Conservation (phyloP, 30 jellyfish, hydroid and myxozoan genomes). For the Cassiopea andromeda region DNA sequence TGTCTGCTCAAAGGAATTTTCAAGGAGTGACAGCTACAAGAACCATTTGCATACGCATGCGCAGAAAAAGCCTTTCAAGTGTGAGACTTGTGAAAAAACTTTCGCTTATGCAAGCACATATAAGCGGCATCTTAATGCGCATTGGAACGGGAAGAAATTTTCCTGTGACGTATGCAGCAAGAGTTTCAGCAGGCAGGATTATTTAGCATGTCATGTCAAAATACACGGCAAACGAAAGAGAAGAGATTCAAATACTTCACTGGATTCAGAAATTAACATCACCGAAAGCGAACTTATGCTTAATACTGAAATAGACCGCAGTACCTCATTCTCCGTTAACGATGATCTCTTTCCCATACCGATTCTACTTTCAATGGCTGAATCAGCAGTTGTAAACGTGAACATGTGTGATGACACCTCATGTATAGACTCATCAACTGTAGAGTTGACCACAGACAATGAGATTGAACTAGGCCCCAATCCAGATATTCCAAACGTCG, state of each 20-base stretch:
- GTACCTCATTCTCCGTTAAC: conserved; percentile 59
- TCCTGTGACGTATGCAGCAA: conserved; percentile 67
- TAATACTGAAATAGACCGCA: conserved; percentile 63
- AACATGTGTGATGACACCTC: conserved; percentile 56
- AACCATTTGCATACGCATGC: conserved; percentile 72
- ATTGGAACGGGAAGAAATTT: conserved; percentile 53
- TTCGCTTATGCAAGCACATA: conserved; percentile 71
- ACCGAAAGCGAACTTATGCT: conserved; percentile 64
- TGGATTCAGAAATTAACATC: conserved; percentile 59
- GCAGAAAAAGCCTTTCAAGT: conserved; percentile 53
- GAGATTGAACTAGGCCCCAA: conserved; percentile 67
- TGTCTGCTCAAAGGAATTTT: conserved; percentile 67
- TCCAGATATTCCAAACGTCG: conserved; percentile 35
- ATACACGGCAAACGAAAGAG: conserved; percentile 48
- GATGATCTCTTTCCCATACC: conserved; percentile 72
- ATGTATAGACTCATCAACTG: conserved; percentile 48
- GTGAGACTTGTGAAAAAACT: conserved; percentile 59
- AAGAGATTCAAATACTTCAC: conserved; percentile 34
- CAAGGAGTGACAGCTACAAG: conserved; percentile 78
- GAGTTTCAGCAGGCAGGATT: conserved; percentile 68
- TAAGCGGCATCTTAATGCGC: conserved; percentile 66
- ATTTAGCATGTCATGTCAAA: conserved; percentile 50
- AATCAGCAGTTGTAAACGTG: conserved; percentile 59
- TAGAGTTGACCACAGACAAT: conserved; percentile 40
- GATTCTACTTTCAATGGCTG: conserved; percentile 72